These are phyloP conservation scores for Caranx ignobilis DNA, from an alignment of 2,113 vertebrate genomes.

Conservation along the genomic window DNA sequence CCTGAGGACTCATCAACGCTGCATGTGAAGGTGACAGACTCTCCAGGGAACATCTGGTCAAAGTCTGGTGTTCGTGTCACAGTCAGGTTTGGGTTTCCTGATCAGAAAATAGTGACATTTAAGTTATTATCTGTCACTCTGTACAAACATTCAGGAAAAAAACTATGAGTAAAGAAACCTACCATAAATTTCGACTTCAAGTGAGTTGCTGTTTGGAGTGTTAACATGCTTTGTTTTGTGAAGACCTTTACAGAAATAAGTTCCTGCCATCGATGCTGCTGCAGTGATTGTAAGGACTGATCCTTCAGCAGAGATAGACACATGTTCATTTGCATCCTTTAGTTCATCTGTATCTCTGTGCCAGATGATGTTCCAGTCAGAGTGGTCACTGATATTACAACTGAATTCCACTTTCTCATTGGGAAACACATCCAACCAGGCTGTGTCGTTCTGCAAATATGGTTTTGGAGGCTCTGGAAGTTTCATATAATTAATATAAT, in stretches of 20 bases:
- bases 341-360: neutral
- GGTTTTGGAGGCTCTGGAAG: conserved; percentile 54
- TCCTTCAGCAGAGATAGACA: neutral
- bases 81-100: conserved; percentile 26
- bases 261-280: neutral
- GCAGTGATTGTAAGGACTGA: conserved; percentile 35
- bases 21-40: conserved; percentile 52
- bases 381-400: conserved; percentile 22
- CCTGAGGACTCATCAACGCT: neutral
- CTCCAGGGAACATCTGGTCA: conserved; percentile 36
- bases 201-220: rapidly evolving
- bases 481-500: neutral
- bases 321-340: neutral
- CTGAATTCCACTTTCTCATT: conserved; percentile 54
- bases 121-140: neutral
- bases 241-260: conserved; percentile 52
- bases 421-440: conserved; percentile 31
- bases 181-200: conserved; percentile 30
- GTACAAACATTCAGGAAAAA: neutral
- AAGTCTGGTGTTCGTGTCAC: neutral
- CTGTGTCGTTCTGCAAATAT: neutral
- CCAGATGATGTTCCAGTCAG: conserved; percentile 63
- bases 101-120: neutral
- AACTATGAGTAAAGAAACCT: neutral
- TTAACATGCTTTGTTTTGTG: neutral